phyloP scores from a whole-genome alignment of 2,797 vertebrate species.

The Cirrhinus mrigala region DNA sequence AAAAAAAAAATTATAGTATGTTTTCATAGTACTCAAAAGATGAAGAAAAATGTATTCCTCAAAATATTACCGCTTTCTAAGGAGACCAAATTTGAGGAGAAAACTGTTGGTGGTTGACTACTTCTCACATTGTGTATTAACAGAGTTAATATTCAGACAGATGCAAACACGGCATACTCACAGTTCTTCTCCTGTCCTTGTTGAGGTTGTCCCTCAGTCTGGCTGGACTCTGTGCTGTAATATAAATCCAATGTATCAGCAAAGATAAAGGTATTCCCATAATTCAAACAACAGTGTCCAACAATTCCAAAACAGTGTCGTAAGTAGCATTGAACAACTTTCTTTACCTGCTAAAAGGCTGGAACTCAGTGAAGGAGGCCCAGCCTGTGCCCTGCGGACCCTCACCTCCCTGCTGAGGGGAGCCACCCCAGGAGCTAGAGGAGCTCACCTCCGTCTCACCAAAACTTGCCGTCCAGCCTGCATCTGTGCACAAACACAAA shows the following conservation, averaged over 20 bases:
- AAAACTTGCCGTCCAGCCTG: conserved; percentile 85
- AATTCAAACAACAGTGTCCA: conserved; percentile 9
- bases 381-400: conserved; percentile 83
- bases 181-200: conserved; percentile 52
- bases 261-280: neutral
- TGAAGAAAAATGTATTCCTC: neutral
- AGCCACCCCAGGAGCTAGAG: conserved; percentile 79
- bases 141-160: conserved; percentile 52
- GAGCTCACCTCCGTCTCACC: conserved; percentile 78
- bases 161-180: conserved; percentile 29
- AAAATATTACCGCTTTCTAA: neutral
- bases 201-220: conserved; percentile 64
- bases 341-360: conserved; percentile 89
- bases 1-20: too few species aligned
- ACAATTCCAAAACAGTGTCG: neutral
- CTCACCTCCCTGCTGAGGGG: conserved; percentile 57
- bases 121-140: neutral
- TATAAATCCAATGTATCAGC: neutral
- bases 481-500: conserved; percentile 69
- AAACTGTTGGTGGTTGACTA: neutral
- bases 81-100: neutral
- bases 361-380: conserved; percentile 93
- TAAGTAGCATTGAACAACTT: neutral
- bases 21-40: neutral
- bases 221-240: conserved; percentile 83